Evolutionary conservation across 2,888 invertebrate genomes (phyloP).

Genomic region (Scaptomyza reducta): DNA sequence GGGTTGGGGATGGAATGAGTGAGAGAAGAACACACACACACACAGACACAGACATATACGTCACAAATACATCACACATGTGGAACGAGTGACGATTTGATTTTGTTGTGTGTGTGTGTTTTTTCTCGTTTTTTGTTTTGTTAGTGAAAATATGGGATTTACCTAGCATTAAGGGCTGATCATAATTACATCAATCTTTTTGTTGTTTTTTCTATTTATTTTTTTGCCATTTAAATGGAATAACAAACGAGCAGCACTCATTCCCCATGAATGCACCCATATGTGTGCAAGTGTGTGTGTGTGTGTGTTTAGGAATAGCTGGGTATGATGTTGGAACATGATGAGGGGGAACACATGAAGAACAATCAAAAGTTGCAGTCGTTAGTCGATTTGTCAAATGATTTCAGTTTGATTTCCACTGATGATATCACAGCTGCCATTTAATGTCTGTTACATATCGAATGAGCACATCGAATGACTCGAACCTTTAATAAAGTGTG

Average conservation of each 20-base stretch:
- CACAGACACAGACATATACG: background rate
- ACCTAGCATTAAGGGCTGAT: slow-evolving; percentile 52
- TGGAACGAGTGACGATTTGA: slow-evolving; percentile 17
- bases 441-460: background rate
- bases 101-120: slow-evolving; percentile 1
- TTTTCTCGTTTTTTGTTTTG: slow-evolving; percentile 1
- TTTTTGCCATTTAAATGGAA: slow-evolving; percentile 58
- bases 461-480: background rate
- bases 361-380: slow-evolving; percentile 3
- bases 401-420: slow-evolving; percentile 3
- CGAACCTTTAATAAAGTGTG: too few relatives aligned
- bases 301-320: slow-evolving; percentile 1
- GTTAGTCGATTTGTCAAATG: slow-evolving; percentile 18
- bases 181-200: slow-evolving; percentile 73
- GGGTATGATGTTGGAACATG: too few relatives aligned
- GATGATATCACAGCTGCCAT: slow-evolving; percentile 21
- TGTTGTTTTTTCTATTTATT: slow-evolving; percentile 33
- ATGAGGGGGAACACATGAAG: background rate
- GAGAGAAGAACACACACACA: slow-evolving; percentile 4
- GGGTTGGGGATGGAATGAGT: slow-evolving; percentile 4
- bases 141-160: slow-evolving; percentile 49
- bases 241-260: slow-evolving; percentile 11
- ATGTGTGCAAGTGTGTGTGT: background rate
- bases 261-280: slow-evolving; percentile 13
- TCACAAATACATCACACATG: background rate